Percentiles rank a stretch among this genome's conserved stretches.
Evolutionary conservation across 2,888 invertebrate genomes (phyloP).

Genomic region (Itoplectis maculator): DNA sequence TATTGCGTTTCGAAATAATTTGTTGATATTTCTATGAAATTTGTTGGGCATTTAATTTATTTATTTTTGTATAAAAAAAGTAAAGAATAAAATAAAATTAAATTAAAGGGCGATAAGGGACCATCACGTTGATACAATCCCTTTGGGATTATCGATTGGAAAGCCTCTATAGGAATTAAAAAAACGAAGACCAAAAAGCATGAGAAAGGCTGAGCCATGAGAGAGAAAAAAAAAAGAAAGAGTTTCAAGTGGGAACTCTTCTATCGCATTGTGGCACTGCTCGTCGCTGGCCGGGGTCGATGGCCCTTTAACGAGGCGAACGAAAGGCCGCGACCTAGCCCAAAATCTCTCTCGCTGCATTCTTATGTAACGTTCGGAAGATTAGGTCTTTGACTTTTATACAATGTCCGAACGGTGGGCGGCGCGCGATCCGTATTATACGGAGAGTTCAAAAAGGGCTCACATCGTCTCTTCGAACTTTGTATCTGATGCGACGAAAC

Average conservation of each 20-base stretch:
- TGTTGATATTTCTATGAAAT: too few relatives aligned
- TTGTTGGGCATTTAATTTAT: too few relatives aligned
- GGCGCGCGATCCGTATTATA: slow-evolving; percentile 51
- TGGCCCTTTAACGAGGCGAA: slow-evolving; percentile 71
- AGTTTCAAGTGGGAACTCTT: slow-evolving; percentile 36
- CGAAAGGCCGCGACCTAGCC: slow-evolving; percentile 74
- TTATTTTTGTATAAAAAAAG: not conserved
- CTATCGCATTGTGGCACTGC: slow-evolving; percentile 5
- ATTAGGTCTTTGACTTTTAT: slow-evolving; percentile 70
- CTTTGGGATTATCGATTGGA: not conserved
- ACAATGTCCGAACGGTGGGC: slow-evolving; percentile 63
- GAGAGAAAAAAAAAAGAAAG: slow-evolving; percentile 36
- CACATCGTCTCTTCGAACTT: not conserved
- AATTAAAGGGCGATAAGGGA: not conserved
- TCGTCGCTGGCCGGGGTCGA: slow-evolving; percentile 66
- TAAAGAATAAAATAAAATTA: not conserved
- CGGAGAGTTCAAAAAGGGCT: slow-evolving; percentile 55
- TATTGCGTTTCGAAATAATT: too few relatives aligned
- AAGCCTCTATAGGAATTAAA: not conserved
- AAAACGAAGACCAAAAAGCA: not conserved
- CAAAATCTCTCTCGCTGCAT: slow-evolving; percentile 72
- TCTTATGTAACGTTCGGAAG: slow-evolving; percentile 73
- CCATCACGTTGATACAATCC: not conserved
- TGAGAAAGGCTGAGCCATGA: slow-evolving; percentile 10
- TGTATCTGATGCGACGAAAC: not conserved